These are phyloP conservation scores for Listrodromus nycthemerus DNA, from an alignment of 2,888 invertebrate species.

Conservation along the genomic window DNA sequence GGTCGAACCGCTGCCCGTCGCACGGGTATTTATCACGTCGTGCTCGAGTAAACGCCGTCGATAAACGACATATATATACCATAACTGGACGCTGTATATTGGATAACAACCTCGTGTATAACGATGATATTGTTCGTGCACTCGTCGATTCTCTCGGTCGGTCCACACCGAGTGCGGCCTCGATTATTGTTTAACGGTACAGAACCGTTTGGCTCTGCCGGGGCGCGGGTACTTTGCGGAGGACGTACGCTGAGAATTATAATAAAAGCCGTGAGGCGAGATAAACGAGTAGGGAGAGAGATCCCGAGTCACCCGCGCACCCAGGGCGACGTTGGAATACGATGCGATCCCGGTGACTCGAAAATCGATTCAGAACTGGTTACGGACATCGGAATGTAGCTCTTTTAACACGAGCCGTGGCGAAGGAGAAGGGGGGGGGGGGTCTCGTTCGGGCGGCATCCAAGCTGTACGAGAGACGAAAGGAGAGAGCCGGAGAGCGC, in stretches of 20 bases:
- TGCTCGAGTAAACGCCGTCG: not conserved
- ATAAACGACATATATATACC: not conserved
- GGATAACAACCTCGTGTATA: not conserved
- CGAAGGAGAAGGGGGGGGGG: too few species aligned
- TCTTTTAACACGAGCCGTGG: conserved; percentile 76
- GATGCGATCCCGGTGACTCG: conserved; percentile 70
- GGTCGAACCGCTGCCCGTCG: not conserved
- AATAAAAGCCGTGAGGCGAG: conserved; percentile 12
- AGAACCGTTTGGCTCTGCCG: not conserved
- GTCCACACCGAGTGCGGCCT: conserved; percentile 29
- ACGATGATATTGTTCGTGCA: not conserved
- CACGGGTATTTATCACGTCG: not conserved
- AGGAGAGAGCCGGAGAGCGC: conserved; percentile 28
- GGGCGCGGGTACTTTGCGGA: not conserved
- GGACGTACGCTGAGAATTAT: conserved; percentile 4
- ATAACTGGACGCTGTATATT: not conserved
- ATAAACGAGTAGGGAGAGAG: conserved; percentile 46
- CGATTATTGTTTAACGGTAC: conserved; percentile 56
- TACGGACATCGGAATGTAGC: conserved; percentile 77
- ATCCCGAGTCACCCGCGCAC: conserved; percentile 51
- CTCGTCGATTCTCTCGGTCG: not conserved
- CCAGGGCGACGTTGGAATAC: conserved; percentile 34
- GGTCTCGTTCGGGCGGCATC: conserved; percentile 68
- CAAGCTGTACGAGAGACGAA: conserved; percentile 20
- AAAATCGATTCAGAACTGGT: conserved; percentile 80